Evolutionary conservation across 2,113 vertebrate genomes (phyloP).

Genomic region (Gadus macrocephalus): DNA sequence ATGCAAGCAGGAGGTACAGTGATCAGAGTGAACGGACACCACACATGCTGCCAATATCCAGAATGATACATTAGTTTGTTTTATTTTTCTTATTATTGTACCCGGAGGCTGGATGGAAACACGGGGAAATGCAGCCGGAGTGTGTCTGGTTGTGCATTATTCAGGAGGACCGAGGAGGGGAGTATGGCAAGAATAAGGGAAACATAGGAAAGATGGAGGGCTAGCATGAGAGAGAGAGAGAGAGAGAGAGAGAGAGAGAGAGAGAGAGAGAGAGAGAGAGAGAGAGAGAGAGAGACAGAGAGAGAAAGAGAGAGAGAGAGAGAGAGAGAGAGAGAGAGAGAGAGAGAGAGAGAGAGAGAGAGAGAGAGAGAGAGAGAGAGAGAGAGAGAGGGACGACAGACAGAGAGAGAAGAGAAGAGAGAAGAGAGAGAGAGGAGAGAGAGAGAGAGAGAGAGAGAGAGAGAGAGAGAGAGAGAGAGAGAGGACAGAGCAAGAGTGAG

Average conservation of each 20-base stretch:
- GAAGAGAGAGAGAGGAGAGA: too few species aligned
- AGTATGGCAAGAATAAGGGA: slow-evolving; percentile 19
- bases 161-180: slow-evolving; percentile 36
- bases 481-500: too few species aligned
- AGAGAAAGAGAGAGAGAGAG: too few species aligned
- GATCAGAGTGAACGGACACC: slow-evolving; percentile 44
- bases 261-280: not conserved
- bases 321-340: too few species aligned
- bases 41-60: slow-evolving; percentile 38
- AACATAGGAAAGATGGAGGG: not conserved
- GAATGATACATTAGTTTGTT: not conserved
- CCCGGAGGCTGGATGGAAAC: not conserved
- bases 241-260: not conserved
- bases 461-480: too few species aligned
- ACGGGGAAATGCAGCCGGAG: slow-evolving; percentile 7
- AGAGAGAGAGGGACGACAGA: too few species aligned
- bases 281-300: not conserved
- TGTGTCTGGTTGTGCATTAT: slow-evolving; percentile 58
- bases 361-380: too few species aligned
- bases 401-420: too few species aligned
- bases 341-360: too few species aligned
- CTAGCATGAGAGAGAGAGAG: not conserved
- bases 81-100: too few species aligned
- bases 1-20: slow-evolving; percentile 10
- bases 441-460: too few species aligned